Conservation (phyloP, 2,888 invertebrate genomes). For the Gandaritis pyraliata region DNA sequence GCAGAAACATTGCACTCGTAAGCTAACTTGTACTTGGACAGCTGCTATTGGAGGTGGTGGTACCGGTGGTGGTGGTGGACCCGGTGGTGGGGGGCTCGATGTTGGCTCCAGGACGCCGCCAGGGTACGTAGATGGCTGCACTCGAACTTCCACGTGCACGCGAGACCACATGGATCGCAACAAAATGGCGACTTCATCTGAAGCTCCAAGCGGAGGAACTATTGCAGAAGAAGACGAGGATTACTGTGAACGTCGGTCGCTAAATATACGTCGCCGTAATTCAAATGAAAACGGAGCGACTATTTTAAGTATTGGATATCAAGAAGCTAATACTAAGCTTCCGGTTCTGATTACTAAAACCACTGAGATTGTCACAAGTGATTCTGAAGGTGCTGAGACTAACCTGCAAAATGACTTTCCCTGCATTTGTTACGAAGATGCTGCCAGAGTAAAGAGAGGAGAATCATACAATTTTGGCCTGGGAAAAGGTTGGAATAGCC, state of each 20-base stretch:
- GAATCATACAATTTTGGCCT: constrained; percentile 20
- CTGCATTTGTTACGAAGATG: constrained; percentile 47
- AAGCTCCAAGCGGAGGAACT: constrained; percentile 18
- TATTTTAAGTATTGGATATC: constrained; percentile 20
- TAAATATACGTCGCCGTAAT: constrained; percentile 60
- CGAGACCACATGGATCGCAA: constrained; percentile 70
- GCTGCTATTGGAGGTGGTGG: constrained; percentile 42
- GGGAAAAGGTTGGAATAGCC: constrained; percentile 5
- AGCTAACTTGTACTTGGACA: constrained; percentile 78
- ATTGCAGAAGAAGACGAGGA: constrained; percentile 63
- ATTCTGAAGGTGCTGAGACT: constrained; percentile 5
- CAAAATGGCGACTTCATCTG: constrained; percentile 53
- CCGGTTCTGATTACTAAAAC: constrained; percentile 16
- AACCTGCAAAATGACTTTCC: constrained; percentile 16
- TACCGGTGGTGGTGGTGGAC: constrained; percentile 38
- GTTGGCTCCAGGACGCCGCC: constrained; percentile 67
- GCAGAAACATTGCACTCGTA: constrained; percentile 70
- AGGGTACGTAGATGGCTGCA: constrained; percentile 75
- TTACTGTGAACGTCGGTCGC: constrained; percentile 72
- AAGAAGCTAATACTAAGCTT: constrained; percentile 26
- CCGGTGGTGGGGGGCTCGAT: constrained; percentile 41
- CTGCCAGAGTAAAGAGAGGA: constrained; percentile 50
- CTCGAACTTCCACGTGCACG: constrained; percentile 76
- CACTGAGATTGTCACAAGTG: constrained; percentile 15
- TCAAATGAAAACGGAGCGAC: constrained; percentile 40